Evolutionary conservation across 2,113 vertebrate species (phyloP), one percentile per base, ranked within the genome.

Genomic region (Phalacrocorax carbo): DNA sequence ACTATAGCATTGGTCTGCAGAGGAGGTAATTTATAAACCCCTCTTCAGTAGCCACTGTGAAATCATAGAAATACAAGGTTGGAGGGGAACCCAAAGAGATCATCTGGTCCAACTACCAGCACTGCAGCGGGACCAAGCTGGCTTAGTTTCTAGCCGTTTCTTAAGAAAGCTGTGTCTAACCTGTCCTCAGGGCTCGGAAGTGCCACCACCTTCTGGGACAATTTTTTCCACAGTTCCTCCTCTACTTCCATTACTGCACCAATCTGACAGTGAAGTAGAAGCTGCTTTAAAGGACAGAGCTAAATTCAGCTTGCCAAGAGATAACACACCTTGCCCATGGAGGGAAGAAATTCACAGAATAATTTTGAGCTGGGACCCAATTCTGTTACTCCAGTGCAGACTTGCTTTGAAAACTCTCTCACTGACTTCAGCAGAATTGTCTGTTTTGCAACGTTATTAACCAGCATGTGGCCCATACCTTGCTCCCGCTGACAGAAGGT

Each of bases 401-500:
- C 11, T 82, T 76, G 73, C 54, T 94, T 46, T 62, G 70, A 36
- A 55, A 94, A 30, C 20, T 44, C 4, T 18, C 6, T 82, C 17
- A 40, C 1, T 88, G 82, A 42, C 23, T 93, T 17, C 48, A 79
- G 51, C 68, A 86, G 82, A 71, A 48, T 36, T 64, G 58, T 82
- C 64, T 69, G 61, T 91, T 83, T 77, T 87, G 44, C 13, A 22
- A 79, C 62, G 65, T 69, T 69, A 36, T 72, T 57, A 18, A 21
- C 48, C 66, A 79, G 21, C 0, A 0, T 44, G 57, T 58, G 66
- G 38, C 82, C 48, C 1, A 0, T 30, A 40, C 71, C 72, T 75
- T 26, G 32, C 58, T 92, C 38, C 51, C 2, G 4, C 83, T 90
- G 82, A 42, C 49, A 61, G 86, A 70, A 57, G 55, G 40, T 40